Percentiles rank a stretch among this genome's conserved stretches.
Conservation (phyloP, 37 sponge, comb jelly and placozoan genomes). For the Oopsacas minuta region DNA sequence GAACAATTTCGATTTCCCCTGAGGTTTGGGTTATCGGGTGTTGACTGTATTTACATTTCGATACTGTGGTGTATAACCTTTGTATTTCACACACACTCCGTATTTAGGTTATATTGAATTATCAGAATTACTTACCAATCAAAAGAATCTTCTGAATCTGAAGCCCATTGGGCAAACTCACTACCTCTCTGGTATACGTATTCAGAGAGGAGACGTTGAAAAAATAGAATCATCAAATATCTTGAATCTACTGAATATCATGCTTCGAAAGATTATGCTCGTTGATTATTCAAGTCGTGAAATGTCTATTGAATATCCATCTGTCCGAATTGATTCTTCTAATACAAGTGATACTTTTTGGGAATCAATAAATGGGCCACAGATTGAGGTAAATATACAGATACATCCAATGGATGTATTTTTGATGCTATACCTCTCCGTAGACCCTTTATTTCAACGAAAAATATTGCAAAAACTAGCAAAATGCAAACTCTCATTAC, state of each 20-base stretch:
- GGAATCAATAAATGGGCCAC: background rate
- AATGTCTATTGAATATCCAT: background rate
- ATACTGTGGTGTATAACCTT: no score
- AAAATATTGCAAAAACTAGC: conserved; percentile 12
- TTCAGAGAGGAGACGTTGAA: background rate
- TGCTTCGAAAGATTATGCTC: background rate
- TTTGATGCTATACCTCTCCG: conserved; percentile 12
- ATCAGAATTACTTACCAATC: background rate
- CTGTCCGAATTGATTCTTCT: background rate
- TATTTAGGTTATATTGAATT: background rate
- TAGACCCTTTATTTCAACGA: conserved; percentile 26
- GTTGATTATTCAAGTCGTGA: background rate
- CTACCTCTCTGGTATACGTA: background rate
- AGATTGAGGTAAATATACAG: background rate
- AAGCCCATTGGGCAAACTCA: background rate
- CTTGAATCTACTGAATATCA: background rate
- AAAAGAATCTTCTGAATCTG: background rate
- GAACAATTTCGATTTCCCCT: no score
- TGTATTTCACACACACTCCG: no score
- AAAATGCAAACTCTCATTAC: conserved; percentile 19
- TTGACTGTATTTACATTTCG: no score
- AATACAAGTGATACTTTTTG: background rate
- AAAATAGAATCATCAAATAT: background rate
- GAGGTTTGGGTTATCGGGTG: no score
- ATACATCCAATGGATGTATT: conserved; percentile 25